Conservation (phyloP, 1,140 invertebrate genomes). For the Papilio glaucus region DNA sequence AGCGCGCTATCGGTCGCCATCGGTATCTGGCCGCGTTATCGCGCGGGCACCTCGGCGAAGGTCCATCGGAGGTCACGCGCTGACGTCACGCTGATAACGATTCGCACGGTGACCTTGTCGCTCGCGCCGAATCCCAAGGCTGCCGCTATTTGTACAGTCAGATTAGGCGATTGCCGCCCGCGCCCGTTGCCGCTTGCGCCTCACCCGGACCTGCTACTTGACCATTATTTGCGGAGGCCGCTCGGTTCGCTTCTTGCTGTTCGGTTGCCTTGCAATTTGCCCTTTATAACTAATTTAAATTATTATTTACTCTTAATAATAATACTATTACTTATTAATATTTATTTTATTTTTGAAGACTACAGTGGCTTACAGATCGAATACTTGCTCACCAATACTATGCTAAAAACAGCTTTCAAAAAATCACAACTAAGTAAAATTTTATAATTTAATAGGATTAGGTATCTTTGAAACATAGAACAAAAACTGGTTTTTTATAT, state of each 20-base stretch:
- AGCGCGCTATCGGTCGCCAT: conserved; percentile 72
- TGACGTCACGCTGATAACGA: conserved; percentile 82
- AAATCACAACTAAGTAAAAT: too few relatives aligned
- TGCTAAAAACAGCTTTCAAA: too few relatives aligned
- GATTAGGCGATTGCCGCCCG: conserved; percentile 63
- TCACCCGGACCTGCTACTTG: conserved; percentile 70
- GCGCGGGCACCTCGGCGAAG: conserved; percentile 78
- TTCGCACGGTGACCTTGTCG: conserved; percentile 82
- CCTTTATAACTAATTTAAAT: conserved; percentile 36
- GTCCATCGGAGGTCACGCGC: conserved; percentile 76
- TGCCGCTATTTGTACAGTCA: conserved; percentile 78
- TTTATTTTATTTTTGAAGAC: too few relatives aligned
- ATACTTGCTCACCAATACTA: too few relatives aligned
- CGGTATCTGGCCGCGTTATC: conserved; percentile 69
- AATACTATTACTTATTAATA: background rate
- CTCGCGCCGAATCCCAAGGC: conserved; percentile 81
- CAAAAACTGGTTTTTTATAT: too few relatives aligned
- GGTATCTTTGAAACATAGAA: too few relatives aligned
- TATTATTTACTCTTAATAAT: background rate
- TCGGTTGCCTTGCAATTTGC: conserved; percentile 41
- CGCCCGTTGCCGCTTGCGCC: conserved; percentile 54
- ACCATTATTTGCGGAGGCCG: conserved; percentile 66
- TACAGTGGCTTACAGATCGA: too few relatives aligned
- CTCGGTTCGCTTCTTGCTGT: conserved; percentile 48
- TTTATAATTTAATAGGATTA: too few relatives aligned